phyloP scores from a whole-genome alignment of 2,888 invertebrate species.

The Nesidiocoris tenuis region DNA sequence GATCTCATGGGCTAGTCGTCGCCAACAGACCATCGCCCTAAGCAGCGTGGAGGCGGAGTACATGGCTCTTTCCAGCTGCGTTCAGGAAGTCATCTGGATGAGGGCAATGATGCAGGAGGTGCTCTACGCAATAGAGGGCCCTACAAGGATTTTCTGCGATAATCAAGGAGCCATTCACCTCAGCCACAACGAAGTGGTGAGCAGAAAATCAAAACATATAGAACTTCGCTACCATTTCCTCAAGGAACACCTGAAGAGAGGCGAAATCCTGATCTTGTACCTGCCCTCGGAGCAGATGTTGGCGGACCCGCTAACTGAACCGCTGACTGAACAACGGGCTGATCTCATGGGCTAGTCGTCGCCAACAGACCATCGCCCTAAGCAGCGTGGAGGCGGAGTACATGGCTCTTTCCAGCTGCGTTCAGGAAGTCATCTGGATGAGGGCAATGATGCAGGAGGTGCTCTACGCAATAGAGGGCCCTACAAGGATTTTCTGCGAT shows the following conservation, averaged over 20 bases:
- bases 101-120: not conserved
- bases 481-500: too few relatives aligned
- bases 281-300: slow-evolving; percentile 3
- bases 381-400: too few relatives aligned
- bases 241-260: not conserved
- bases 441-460: too few relatives aligned
- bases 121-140: not conserved
- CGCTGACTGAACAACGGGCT: too few relatives aligned
- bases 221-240: slow-evolving; percentile 7
- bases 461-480: too few relatives aligned
- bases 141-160: not conserved
- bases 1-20: not conserved
- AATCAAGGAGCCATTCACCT: not conserved
- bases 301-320: not conserved
- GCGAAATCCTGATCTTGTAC: not conserved
- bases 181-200: slow-evolving; percentile 4
- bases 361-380: too few relatives aligned
- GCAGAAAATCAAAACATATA: slow-evolving; percentile 1
- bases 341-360: too few relatives aligned
- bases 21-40: not conserved
- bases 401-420: too few relatives aligned
- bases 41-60: slow-evolving; percentile 24
- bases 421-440: too few relatives aligned
- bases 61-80: not conserved
- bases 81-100: slow-evolving; percentile 14